Conservation (phyloP, 2,113 vertebrate species). For the Riparia riparia region DNA sequence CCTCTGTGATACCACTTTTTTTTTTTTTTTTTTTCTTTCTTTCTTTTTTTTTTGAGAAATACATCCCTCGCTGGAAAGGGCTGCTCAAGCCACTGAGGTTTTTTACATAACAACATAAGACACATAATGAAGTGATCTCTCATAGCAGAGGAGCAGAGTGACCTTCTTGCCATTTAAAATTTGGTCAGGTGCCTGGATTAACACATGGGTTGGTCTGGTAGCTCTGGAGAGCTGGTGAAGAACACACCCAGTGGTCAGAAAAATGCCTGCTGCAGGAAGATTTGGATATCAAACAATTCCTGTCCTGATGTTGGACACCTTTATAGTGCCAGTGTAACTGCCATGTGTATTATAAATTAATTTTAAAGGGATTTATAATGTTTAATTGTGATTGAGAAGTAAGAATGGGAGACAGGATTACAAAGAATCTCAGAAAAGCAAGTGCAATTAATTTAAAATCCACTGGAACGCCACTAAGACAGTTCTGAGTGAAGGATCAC, state of each 20-base stretch:
- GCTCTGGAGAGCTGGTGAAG: neutral
- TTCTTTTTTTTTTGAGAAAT: neutral
- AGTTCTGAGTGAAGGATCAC: neutral
- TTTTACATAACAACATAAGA: neutral
- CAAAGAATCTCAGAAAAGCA: neutral
- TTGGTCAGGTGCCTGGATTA: neutral
- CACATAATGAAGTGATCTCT: neutral
- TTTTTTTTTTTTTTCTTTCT: rapidly evolving
- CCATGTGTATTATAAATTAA: neutral
- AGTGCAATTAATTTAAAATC: neutral
- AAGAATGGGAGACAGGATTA: neutral
- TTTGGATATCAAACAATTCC: neutral
- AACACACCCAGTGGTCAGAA: neutral
- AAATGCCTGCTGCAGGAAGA: neutral
- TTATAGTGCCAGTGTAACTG: neutral
- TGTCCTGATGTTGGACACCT: neutral
- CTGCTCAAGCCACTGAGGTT: neutral
- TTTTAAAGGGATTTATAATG: neutral
- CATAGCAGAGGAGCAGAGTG: neutral
- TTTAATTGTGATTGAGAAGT: neutral
- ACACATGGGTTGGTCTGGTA: neutral
- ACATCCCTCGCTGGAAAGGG: neutral
- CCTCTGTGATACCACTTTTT: neutral
- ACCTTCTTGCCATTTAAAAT: neutral
- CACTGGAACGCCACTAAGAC: neutral